Evolutionary conservation across 1,140 invertebrate genomes (phyloP).

Genomic region (Papilio aristodemus): DNA sequence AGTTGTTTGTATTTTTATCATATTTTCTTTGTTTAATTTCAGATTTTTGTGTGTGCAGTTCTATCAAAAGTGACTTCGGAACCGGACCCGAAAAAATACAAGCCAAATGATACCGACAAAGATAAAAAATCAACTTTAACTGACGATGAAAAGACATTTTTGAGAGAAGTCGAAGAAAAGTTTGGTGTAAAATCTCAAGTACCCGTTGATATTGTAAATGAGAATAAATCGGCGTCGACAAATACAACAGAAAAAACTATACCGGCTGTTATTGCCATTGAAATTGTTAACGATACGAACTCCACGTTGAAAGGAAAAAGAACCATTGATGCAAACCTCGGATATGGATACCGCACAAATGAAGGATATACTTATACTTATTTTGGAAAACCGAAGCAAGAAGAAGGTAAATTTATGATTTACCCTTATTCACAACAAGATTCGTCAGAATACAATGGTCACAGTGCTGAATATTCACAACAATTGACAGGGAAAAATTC

Average conservation of each 20-base stretch:
- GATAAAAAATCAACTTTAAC: constrained; percentile 59
- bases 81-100: constrained; percentile 73
- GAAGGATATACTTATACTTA: constrained; percentile 78
- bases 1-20: constrained; percentile 19
- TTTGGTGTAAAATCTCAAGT: constrained; percentile 72
- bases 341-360: constrained; percentile 79
- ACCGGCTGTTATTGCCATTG: constrained; percentile 81
- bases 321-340: constrained; percentile 81
- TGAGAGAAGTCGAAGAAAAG: constrained; percentile 77
- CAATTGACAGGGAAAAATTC: constrained; percentile 38
- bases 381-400: constrained; percentile 70
- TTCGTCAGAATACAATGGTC: constrained; percentile 50
- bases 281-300: constrained; percentile 81
- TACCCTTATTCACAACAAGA: constrained; percentile 83
- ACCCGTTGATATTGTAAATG: constrained; percentile 43
- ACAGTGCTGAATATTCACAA: constrained; percentile 41
- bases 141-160: constrained; percentile 72
- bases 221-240: constrained; percentile 39
- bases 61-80: constrained; percentile 45
- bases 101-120: constrained; percentile 54
- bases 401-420: constrained; percentile 80
- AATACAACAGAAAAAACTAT: constrained; percentile 49
- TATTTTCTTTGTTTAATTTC: constrained; percentile 46
- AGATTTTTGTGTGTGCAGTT: constrained; percentile 57
- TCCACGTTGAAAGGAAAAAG: constrained; percentile 79